These are phyloP conservation scores for Pteronotus mesoamericanus DNA, from an alignment of 2,797 vertebrate genomes.

Conservation along the genomic window DNA sequence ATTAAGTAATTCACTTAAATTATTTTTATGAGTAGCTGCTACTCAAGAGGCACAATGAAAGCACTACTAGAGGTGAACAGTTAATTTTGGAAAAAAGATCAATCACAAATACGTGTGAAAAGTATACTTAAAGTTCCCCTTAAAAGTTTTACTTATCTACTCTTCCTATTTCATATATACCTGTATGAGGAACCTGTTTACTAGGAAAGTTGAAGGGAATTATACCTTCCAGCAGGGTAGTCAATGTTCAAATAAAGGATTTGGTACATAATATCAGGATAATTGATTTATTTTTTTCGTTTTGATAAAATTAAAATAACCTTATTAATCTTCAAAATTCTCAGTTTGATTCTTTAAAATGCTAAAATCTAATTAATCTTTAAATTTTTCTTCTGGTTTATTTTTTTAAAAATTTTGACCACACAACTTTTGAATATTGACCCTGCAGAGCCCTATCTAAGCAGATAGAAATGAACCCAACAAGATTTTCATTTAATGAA, in stretches of 20 bases:
- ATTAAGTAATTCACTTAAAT: background rate
- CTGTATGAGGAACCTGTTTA: background rate
- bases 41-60: background rate
- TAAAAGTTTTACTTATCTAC: background rate
- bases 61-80: background rate
- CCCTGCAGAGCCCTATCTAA: background rate
- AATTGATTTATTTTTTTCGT: background rate
- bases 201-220: background rate
- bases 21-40: background rate
- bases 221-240: background rate
- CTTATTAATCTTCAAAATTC: background rate
- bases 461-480: background rate
- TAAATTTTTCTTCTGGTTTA: background rate
- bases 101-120: background rate
- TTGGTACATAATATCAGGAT: background rate
- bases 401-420: background rate
- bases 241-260: background rate
- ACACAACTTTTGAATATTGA: background rate
- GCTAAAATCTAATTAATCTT: background rate
- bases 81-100: background rate
- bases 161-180: background rate
- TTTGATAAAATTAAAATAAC: background rate
- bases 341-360: background rate
- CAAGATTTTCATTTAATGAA: background rate
- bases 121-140: background rate